These are phyloP conservation scores for Abramis brama DNA, from an alignment of 2,113 vertebrate species.

Conservation along the genomic window DNA sequence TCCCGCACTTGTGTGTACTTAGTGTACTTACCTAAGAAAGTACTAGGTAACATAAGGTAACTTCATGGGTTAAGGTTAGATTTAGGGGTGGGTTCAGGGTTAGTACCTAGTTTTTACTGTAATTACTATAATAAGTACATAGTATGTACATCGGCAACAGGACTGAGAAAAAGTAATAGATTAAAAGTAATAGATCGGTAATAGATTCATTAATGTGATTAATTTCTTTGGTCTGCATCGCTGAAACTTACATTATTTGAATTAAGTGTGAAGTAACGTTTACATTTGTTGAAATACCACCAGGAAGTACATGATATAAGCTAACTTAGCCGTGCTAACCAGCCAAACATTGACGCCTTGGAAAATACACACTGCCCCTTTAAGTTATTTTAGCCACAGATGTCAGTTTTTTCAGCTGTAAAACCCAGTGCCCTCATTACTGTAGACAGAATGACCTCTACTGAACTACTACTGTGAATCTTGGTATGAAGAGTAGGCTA, in stretches of 20 bases:
- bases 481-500: neutral
- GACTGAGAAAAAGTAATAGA: no score
- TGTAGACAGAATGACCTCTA: neutral
- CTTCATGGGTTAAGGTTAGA: no score
- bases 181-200: no score
- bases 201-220: neutral
- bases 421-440: neutral
- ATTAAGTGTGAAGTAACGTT: neutral
- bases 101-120: no score
- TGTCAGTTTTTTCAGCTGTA: conserved; percentile 9
- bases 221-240: conserved; percentile 1
- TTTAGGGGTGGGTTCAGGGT: no score
- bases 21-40: no score
- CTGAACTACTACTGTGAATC: conserved; percentile 8
- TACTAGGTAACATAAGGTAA: no score
- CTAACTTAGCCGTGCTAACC: neutral
- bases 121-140: no score
- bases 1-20: no score
- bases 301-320: neutral
- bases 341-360: neutral
- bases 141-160: no score
- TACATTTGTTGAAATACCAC: neutral
- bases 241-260: neutral
- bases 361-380: neutral
- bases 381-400: neutral